phyloP scores from a whole-genome alignment of 2,888 invertebrate species.

The Balanococcus diminutus region DNA sequence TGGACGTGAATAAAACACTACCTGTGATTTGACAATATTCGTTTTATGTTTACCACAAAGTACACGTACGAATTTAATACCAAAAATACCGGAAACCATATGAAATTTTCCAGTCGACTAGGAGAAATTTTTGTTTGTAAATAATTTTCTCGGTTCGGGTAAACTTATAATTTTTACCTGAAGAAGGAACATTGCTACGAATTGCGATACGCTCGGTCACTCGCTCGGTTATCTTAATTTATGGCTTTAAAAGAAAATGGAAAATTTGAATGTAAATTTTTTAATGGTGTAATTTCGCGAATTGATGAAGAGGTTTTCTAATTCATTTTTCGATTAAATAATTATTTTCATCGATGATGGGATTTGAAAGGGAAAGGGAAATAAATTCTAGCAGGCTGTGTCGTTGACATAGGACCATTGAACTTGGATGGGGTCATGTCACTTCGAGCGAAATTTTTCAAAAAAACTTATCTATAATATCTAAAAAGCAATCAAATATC shows the following conservation, averaged over 20 bases:
- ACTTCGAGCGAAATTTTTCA: background rate
- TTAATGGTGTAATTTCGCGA: background rate
- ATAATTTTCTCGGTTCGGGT: background rate
- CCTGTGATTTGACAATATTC: constrained; percentile 15
- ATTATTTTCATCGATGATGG: background rate
- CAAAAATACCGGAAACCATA: background rate
- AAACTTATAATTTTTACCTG: background rate
- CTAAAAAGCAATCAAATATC: too few relatives aligned
- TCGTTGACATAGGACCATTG: background rate
- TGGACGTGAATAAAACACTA: constrained; percentile 3
- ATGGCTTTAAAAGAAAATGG: background rate
- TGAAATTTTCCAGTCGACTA: background rate
- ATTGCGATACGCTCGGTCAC: background rate
- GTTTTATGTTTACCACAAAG: background rate
- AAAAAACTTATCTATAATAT: background rate
- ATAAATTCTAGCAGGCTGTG: background rate
- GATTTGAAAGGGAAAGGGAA: background rate
- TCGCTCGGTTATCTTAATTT: background rate
- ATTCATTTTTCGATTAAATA: background rate
- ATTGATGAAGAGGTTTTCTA: background rate
- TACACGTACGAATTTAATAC: background rate
- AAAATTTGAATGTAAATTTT: background rate
- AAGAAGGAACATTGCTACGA: background rate
- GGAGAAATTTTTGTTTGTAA: constrained; percentile 20
- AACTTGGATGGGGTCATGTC: background rate